Base-by-base conservation (phyloP, 2,797 vertebrate genomes). In the Ciconia nigra region DNA sequence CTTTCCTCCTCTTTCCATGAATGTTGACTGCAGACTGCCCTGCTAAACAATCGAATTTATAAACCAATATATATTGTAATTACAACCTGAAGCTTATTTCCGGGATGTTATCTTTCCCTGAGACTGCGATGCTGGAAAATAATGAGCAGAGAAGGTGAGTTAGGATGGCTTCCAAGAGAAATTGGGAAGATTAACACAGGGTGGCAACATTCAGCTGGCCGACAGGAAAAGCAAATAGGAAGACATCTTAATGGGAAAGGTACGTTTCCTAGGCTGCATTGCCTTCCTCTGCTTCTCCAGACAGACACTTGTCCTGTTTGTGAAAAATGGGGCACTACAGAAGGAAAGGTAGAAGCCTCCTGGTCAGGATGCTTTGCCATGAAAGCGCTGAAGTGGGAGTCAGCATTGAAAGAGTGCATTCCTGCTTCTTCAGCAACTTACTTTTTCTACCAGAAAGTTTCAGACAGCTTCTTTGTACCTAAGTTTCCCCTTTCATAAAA, bases 31-130 rank as follows among this genome's bases (percentile, higher is more conserved):
- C 83, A 83, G 62, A 52, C 87, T 65, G 65, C 70, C 58, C 62
- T 59, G 89, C 83, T 93, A 96, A 96, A 92, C 80, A 90, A 96
- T 91, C 4, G 2, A 72, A 96, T 95, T 97, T 97, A 83, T 87
- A 97, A 97, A 94, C 66, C 94, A 97, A 97, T 96, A 96, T 97
- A 89, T 95, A 94, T 94, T 96, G 90, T 96, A 97, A 97, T 97
- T 97, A 97, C 95, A 93, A 97, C 73, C 91, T 93, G 91, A 70
- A 94, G 90, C 88, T 96, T 89, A 96, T 97, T 97, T 97, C 95
- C 70, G 67, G 91, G 90, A 93, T 89, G 80, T 95, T 97, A 97
- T 97, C 96, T 97, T 81, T 84, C 73, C 58, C n/a, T 21, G 51
- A 73, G 63, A 46, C 80, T 70, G 78, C 0, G 2, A 37, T 67